Percentiles rank a stretch among this genome's conserved stretches.
phyloP scores from a whole-genome alignment of 2,888 invertebrate genomes.

The Hermaeophaga mercurialis region DNA sequence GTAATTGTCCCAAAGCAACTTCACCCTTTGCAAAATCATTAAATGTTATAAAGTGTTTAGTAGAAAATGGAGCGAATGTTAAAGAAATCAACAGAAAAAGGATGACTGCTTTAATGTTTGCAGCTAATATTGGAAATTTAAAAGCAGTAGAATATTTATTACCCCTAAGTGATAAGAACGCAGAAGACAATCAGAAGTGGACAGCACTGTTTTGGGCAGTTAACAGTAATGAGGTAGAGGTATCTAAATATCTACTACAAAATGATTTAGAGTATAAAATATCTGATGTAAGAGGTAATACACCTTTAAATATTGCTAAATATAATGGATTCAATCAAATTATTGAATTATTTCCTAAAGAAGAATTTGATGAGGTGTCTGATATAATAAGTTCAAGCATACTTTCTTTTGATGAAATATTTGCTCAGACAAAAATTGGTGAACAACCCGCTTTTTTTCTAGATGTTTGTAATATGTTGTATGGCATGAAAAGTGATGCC shows the following conservation, averaged over 20 bases:
- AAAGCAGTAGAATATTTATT: conserved; percentile 62
- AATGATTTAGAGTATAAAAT: conserved; percentile 60
- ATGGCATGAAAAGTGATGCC: conserved; percentile 65
- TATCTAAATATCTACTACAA: conserved; percentile 62
- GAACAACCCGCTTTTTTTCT: conserved; percentile 59
- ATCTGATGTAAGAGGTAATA: conserved; percentile 60
- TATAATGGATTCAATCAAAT: conserved; percentile 61
- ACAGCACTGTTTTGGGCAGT: conserved; percentile 69
- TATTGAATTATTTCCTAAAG: conserved; percentile 56
- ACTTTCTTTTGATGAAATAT: conserved; percentile 42
- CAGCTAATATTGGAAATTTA: conserved; percentile 60
- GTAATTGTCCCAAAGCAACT: conserved; percentile 61
- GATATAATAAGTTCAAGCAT: conserved; percentile 26
- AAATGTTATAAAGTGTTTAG: conserved; percentile 53
- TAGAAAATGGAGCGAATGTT: conserved; percentile 61
- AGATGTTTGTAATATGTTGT: conserved; percentile 64
- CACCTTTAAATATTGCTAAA: conserved; percentile 62
- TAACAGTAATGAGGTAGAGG: conserved; percentile 61
- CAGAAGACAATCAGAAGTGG: conserved; percentile 66
- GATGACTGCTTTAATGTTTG: conserved; percentile 68
- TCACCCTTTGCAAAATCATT: conserved; percentile 58
- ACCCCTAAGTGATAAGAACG: conserved; percentile 62
- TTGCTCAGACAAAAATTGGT: conserved; percentile 30
- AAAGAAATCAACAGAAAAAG: conserved; percentile 65
- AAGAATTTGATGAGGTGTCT: conserved; percentile 48